Evolutionary conservation across 2,888 invertebrate species (phyloP).

Genomic region (Campoletis raptor): DNA sequence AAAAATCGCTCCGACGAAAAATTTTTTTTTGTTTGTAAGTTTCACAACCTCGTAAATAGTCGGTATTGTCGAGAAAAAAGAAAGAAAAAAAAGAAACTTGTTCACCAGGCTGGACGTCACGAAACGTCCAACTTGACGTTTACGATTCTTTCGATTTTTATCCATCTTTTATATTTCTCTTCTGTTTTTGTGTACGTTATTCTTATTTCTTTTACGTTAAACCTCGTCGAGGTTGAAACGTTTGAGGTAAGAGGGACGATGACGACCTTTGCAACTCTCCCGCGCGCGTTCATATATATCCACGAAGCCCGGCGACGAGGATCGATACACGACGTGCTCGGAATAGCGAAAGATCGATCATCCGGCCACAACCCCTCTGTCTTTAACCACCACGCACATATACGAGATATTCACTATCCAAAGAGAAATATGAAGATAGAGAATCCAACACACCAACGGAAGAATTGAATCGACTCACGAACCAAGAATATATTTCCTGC

Average conservation of each 20-base stretch:
- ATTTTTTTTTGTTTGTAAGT: not conserved
- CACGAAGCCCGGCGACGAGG: constrained; percentile 9
- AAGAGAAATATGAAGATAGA: constrained; percentile 39
- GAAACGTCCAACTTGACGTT: constrained; percentile 20
- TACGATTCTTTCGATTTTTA: constrained; percentile 21
- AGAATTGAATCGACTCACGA: constrained; percentile 64
- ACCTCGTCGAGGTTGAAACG: constrained; percentile 39
- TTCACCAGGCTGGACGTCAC: not conserved
- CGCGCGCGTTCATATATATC: constrained; percentile 18
- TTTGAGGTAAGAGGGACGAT: constrained; percentile 38
- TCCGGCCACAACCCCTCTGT: constrained; percentile 46
- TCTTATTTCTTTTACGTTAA: not conserved
- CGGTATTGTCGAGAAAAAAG: not conserved
- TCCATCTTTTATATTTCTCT: not conserved
- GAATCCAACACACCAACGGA: constrained; percentile 45
- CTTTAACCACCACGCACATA: constrained; percentile 19
- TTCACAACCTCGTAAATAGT: not conserved
- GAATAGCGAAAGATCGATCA: constrained; percentile 72
- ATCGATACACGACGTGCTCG: constrained; percentile 68
- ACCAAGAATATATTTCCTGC: constrained; percentile 61
- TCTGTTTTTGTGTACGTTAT: not conserved
- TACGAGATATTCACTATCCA: constrained; percentile 11
- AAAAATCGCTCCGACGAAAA: not conserved
- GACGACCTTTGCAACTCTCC: constrained; percentile 48
- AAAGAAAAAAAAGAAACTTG: not conserved